Evolutionary conservation across 2,888 invertebrate genomes (phyloP).

Genomic region (Nebria brevicollis): DNA sequence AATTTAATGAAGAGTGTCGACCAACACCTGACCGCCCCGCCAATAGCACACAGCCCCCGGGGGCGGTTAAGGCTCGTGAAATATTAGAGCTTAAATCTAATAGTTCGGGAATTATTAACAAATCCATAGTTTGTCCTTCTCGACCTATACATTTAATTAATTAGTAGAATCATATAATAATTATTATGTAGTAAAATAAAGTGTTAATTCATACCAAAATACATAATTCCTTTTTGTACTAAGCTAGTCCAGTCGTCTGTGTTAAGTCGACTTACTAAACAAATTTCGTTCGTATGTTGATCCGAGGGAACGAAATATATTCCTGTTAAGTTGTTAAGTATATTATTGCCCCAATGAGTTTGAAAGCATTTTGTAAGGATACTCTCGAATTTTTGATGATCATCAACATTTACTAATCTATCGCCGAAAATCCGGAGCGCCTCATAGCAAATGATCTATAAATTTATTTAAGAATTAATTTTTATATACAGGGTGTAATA

Average conservation of each 20-base stretch:
- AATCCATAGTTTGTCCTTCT: constrained; percentile 70
- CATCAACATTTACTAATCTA: constrained; percentile 73
- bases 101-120: constrained; percentile 75
- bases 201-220: constrained; percentile 68
- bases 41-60: constrained; percentile 74
- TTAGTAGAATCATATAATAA: not conserved
- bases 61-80: constrained; percentile 70
- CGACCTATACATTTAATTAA: constrained; percentile 64
- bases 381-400: constrained; percentile 72
- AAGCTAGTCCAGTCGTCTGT: constrained; percentile 72
- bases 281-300: constrained; percentile 48
- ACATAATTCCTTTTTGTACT: constrained; percentile 71
- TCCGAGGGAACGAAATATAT: constrained; percentile 56
- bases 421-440: constrained; percentile 80
- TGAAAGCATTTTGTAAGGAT: constrained; percentile 68
- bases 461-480: constrained; percentile 35
- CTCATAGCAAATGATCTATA: constrained; percentile 79
- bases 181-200: constrained; percentile 19
- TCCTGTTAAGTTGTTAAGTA: constrained; percentile 51
- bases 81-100: constrained; percentile 72
- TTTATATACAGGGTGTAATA: no score
- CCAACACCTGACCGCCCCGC: constrained; percentile 85
- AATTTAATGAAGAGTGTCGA: constrained; percentile 79
- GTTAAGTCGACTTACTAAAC: constrained; percentile 55
- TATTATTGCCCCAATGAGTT: constrained; percentile 58